Conservation (phyloP, 2,888 invertebrate genomes). For the Trypoxylon attenuatum region DNA sequence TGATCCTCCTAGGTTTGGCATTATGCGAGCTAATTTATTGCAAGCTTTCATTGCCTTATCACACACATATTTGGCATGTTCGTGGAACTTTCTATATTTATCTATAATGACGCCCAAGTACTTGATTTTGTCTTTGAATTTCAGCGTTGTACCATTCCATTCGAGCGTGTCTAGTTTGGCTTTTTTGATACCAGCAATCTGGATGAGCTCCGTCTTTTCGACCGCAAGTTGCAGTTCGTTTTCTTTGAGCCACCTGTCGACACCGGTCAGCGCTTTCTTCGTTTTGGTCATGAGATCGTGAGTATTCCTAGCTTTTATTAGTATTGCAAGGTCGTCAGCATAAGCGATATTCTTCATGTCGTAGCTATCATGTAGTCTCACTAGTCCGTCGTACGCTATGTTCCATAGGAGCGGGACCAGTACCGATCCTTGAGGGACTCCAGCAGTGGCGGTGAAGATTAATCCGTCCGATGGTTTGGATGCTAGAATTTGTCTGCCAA, state of each 20-base stretch:
- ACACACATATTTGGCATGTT: background rate
- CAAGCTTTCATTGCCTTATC: background rate
- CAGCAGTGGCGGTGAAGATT: background rate
- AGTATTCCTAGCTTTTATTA: background rate
- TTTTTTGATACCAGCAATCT: background rate
- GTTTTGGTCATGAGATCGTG: background rate
- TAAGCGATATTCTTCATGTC: background rate
- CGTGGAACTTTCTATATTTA: background rate
- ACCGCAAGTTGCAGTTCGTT: background rate
- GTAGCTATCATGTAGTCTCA: background rate
- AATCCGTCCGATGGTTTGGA: background rate
- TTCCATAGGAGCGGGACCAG: too few species aligned
- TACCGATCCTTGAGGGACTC: background rate
- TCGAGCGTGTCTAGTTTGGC: background rate
- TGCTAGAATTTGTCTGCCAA: background rate
- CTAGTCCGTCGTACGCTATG: background rate
- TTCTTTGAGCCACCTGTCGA: background rate
- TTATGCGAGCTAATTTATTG: background rate
- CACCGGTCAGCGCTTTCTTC: background rate
- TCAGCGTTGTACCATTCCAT: background rate
- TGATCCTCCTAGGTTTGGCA: background rate
- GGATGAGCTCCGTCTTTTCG: background rate
- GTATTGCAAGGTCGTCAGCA: background rate
- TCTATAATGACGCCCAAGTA: background rate
- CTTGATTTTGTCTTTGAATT: background rate